These are phyloP conservation scores for Enteromius unitaeniatus DNA, from an alignment of 2,797 vertebrate species.

Conservation along the genomic window DNA sequence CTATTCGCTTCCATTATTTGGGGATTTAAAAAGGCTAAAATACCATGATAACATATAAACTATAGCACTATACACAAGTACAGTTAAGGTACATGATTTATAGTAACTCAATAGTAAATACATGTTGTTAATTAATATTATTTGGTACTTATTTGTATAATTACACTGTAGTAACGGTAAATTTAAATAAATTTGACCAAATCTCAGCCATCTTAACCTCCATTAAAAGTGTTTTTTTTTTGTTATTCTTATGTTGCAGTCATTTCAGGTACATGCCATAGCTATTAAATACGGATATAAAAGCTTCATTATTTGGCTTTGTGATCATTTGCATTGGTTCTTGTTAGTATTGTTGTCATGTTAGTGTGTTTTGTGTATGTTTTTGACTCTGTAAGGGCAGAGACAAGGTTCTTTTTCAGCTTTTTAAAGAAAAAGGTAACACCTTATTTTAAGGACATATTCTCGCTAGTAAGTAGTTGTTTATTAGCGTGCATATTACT, in stretches of 20 bases:
- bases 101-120: not conserved
- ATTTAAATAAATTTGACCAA: not conserved
- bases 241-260: not conserved
- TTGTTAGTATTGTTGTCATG: not conserved
- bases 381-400: not conserved
- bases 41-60: not conserved
- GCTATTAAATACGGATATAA: not conserved
- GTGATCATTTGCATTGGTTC: not conserved
- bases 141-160: not conserved
- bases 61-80: not conserved
- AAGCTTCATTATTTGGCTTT: not conserved
- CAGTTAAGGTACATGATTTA: not conserved
- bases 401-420: not conserved
- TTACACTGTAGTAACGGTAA: not conserved
- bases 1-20: not conserved
- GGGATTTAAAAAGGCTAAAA: not conserved
- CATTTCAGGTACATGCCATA: not conserved
- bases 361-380: not conserved
- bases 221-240: not conserved
- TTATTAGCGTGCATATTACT: no score
- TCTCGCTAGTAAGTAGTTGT: no score
- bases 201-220: not conserved
- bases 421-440: not conserved
- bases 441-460: no score
- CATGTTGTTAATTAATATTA: not conserved